Conservation (phyloP, 2,113 vertebrate genomes). For the Zapus hudsonius region DNA sequence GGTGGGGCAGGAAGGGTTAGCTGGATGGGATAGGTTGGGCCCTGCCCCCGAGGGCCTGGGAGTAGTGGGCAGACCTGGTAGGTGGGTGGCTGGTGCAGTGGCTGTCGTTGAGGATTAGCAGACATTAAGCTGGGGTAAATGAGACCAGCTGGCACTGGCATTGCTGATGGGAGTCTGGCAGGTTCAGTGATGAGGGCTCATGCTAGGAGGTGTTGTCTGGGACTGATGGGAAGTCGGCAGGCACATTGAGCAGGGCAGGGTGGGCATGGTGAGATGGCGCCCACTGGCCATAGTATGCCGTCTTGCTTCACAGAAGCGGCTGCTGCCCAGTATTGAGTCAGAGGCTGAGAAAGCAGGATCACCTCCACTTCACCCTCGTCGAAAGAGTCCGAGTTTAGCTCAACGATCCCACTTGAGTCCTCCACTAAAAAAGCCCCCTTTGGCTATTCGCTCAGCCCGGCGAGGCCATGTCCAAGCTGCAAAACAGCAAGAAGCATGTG, state of each 20-base stretch:
- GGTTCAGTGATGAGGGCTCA: background rate
- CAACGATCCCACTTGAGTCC: slow-evolving; percentile 45
- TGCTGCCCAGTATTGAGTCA: slow-evolving; percentile 76
- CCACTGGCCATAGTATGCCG: background rate
- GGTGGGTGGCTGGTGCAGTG: slow-evolving; percentile 75
- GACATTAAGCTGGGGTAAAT: background rate
- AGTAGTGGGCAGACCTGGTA: background rate
- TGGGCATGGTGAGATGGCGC: background rate
- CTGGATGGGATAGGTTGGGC: slow-evolving; percentile 2
- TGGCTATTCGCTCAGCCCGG: background rate
- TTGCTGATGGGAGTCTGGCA: slow-evolving; percentile 17
- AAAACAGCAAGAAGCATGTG: slow-evolving; percentile 56
- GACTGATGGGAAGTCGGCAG: background rate
- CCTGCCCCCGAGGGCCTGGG: background rate
- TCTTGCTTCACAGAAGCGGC: slow-evolving; percentile 79
- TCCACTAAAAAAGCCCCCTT: slow-evolving; percentile 60
- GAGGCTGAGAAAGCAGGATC: slow-evolving; percentile 64
- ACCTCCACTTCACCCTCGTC: slow-evolving; percentile 54
- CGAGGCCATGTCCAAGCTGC: slow-evolving; percentile 1
- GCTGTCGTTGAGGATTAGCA: background rate
- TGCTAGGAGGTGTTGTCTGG: background rate
- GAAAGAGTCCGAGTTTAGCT: slow-evolving; percentile 67
- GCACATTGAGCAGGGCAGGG: background rate
- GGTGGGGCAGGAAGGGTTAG: slow-evolving; percentile 66
- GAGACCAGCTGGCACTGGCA: background rate